Percentiles rank a stretch among this genome's conserved stretches.
phyloP scores from a whole-genome alignment of 2,888 invertebrate genomes.

The Epinotia ramella region DNA sequence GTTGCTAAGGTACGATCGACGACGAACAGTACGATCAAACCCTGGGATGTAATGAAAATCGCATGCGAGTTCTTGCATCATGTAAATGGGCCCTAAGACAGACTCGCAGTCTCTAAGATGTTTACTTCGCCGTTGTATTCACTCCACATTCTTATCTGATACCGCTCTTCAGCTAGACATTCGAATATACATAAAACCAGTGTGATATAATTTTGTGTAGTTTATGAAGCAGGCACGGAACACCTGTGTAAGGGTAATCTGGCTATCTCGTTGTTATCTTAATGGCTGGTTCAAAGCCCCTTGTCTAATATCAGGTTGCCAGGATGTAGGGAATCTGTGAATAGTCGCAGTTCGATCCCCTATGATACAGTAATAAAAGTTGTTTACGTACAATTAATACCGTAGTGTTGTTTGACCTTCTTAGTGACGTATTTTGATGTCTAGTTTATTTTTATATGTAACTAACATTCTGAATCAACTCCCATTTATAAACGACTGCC shows the following conservation, averaged over 20 bases:
- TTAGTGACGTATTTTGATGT: conserved; percentile 4
- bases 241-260: background rate
- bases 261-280: background rate
- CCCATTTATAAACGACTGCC: background rate
- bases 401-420: conserved; percentile 18
- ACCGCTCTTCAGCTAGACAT: background rate
- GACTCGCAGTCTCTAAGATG: too few relatives aligned
- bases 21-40: too few relatives aligned
- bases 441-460: background rate
- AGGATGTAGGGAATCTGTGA: background rate
- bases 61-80: too few relatives aligned
- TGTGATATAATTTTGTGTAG: background rate
- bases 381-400: conserved; percentile 22
- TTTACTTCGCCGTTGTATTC: too few relatives aligned
- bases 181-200: background rate
- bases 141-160: too few relatives aligned
- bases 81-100: too few relatives aligned
- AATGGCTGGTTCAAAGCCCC: background rate
- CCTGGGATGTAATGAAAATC: too few relatives aligned
- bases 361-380: conserved; percentile 8
- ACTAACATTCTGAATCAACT: background rate
- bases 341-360: background rate
- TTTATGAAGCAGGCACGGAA: background rate
- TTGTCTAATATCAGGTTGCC: background rate
- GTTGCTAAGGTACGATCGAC: too few relatives aligned